Base-by-base conservation (phyloP, 2,113 vertebrate genomes). In the Anarrhichthys ocellatus region DNA sequence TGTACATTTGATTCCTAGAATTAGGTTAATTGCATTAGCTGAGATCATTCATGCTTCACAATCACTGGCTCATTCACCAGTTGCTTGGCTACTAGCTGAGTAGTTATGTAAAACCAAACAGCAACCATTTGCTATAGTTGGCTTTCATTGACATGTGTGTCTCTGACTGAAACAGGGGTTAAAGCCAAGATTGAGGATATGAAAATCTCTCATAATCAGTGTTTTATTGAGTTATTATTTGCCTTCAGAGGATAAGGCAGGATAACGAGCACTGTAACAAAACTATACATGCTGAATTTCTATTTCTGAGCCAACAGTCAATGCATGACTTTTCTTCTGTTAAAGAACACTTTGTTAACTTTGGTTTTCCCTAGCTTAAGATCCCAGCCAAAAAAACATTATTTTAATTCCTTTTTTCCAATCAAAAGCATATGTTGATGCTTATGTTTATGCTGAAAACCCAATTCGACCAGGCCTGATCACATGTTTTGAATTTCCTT, bases 401-500 rank as follows among this genome's bases (percentile, higher is more conserved):
- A 11, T 9, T 75, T 72, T 48, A 71, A 82, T 78, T 32, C 48
- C 58, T 73, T 59, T n/a, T 62, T 73, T 87, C 63, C 29, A 74
- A 71, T 70, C 32, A 65, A 87, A 79, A 52, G 18, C 71, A 36
- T 13, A 29, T 69, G 38, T 65, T 64, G 38, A 11, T 34, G 34
- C 34, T 34, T 34, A 34, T 34, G 34, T 34, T 34, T 34, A 34
- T 6, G 34, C 34, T 34, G 34, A 56, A 76, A 85, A 69, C 18
- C 46, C 14, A 59, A 24, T 73, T 52, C 54, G 17, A 78, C 9
- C 20, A 29, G 18, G 11, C 40, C 13, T 59, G 48, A 77, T 88
- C 76, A 86, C 74, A 54, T 89, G 82, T 80, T 89, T 85, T 64
- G 22, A 71, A 73, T 88, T 88, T 83, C 24, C 42, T 56, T 56